Conservation (phyloP, 2,113 vertebrate species). For the Tragelaphus imberbis region DNA sequence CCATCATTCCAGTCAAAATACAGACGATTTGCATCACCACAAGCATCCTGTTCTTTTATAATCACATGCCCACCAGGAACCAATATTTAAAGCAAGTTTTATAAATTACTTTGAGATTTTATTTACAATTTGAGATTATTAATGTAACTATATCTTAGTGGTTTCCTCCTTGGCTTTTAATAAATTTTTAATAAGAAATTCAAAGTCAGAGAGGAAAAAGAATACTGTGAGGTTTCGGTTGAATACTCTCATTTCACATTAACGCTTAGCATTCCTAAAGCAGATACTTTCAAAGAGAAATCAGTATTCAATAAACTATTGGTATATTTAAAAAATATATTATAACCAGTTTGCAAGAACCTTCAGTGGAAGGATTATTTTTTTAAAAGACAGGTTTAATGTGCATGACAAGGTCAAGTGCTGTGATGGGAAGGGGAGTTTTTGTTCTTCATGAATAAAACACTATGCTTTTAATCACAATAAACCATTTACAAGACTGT, state of each 20-base stretch:
- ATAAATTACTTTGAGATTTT: background rate
- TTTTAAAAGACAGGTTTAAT: background rate
- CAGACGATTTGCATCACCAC: background rate
- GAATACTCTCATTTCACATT: background rate
- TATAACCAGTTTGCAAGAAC: background rate
- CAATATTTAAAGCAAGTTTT: background rate
- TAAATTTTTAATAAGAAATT: background rate
- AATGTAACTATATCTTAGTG: background rate
- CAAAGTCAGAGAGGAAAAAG: background rate
- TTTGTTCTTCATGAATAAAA: conserved; percentile 11
- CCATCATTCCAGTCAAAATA: background rate
- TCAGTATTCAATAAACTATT: background rate
- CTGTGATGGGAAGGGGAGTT: background rate
- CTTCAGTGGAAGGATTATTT: background rate
- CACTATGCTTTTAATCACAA: background rate
- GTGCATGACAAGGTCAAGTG: background rate
- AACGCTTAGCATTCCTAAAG: background rate
- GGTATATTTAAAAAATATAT: background rate
- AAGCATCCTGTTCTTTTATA: background rate
- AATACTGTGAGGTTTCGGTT: background rate
- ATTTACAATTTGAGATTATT: background rate
- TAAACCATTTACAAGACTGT: background rate
- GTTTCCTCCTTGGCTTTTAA: background rate
- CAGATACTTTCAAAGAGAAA: background rate
- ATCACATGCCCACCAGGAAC: background rate